phyloP scores from a whole-genome alignment of 2,797 vertebrate genomes.

The Tapirus indicus region DNA sequence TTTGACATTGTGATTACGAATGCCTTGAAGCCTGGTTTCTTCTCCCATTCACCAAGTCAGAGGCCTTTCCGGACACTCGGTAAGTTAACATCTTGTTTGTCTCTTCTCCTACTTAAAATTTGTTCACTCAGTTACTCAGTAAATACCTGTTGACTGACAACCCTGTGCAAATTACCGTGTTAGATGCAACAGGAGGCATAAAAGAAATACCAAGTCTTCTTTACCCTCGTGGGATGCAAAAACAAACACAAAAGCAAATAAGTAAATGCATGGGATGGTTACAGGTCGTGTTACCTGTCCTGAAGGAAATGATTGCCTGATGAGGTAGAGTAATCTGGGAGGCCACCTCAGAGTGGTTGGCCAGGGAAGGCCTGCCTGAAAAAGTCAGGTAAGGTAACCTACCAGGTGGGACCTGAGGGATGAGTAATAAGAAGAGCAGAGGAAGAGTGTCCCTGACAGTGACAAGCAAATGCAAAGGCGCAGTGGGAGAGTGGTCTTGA shows the following conservation, averaged over 20 bases:
- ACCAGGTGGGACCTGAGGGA: not conserved
- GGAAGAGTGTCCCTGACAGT: not conserved
- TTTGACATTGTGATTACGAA: conserved; percentile 98
- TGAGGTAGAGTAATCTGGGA: no score
- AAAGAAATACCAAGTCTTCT: not conserved
- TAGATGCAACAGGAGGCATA: not conserved
- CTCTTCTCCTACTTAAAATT: not conserved
- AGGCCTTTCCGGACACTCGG: conserved; percentile 95
- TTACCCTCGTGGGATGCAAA: not conserved
- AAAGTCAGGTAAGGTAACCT: not conserved
- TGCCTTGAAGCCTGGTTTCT: conserved; percentile 97
- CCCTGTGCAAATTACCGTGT: not conserved
- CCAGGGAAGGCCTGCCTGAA: not conserved
- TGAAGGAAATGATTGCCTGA: not conserved
- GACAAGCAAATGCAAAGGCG: not conserved
- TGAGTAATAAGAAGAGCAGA: no score
- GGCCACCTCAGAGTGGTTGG: not conserved
- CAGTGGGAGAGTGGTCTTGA: not conserved
- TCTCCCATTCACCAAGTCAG: conserved; percentile 94
- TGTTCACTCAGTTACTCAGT: not conserved
- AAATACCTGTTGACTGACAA: not conserved
- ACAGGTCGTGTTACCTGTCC: fast-evolving
- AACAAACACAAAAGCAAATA: not conserved
- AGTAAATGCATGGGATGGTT: not conserved
- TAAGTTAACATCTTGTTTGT: conserved; percentile 86